Evolutionary conservation across 2,113 vertebrate species (phyloP), one percentile per base, ranked within the genome.

Genomic region (Etheostoma spectabile): DNA sequence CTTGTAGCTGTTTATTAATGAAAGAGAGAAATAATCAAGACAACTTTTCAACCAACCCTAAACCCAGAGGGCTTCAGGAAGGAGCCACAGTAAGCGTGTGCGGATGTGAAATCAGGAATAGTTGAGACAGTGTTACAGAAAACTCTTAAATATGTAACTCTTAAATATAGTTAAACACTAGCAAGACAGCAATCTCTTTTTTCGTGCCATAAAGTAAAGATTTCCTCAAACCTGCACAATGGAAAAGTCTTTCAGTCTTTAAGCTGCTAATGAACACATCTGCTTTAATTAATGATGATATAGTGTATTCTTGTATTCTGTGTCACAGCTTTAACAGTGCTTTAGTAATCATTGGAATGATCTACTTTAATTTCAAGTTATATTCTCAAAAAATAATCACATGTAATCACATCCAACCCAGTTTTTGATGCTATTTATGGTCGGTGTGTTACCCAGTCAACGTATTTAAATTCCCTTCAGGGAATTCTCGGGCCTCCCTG

Each of bases 1-100:
- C 46, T 71, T 45, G 51, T 69, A 55, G 35, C 60, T 72, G 66
- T 79, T 66, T 65, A 79, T 66, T 65, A 79, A 77, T 61, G 65
- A 69, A 5, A 79, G 63, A 49, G 38, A 52, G 33, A 67, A 59
- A 63, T 52, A 56, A 68, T 82, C 22, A 27, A 35, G 51, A 63
- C 8, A 3, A 46, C 49, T 1, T 71, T 78, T 66, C 19, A 38
- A 27, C 53, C 30, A 7, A 72, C 72, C 19, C 22, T 22, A 65
- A 21, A 11, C 14, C 52, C 30, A 0, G 27, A 65, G n/a, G 33
- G 21, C 71, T 52, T 64, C 2, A 66, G 53, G 59, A 75, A 10
- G 68, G 53, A 83, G n/a, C 21, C 12, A 8, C 16, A 65, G 69
- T 4, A 0, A 2, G 11, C 12, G 22, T 21, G 53, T 48, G 53